Base-by-base conservation (phyloP, 1,140 invertebrate species). In the Lepidurus arcticus region DNA sequence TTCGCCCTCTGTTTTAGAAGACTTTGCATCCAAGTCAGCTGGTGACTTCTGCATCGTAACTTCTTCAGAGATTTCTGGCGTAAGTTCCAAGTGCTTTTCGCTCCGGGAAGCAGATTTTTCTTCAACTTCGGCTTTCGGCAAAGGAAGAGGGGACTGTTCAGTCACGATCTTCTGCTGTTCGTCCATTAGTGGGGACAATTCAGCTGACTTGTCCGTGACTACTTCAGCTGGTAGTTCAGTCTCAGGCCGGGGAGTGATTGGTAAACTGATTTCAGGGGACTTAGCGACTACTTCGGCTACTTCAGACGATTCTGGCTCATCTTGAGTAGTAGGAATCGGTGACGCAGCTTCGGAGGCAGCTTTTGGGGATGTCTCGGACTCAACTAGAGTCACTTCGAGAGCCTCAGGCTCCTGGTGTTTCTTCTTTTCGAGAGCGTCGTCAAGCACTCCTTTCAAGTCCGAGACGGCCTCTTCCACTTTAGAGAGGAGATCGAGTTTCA, bases 381-480 rank as follows among this genome's bases (percentile, higher is more conserved):
- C 73, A 42, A 75, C 21, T 73, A n/a, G 47, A 7, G 65, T 78
- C 42, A 47, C 73, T 81, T 80, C 77, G 7, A 10, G 80, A 42
- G 85, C 84, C 34, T 75, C 16, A n/a, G 77, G 65, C 7, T 78
- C 47, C 21, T 47, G 53, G 4, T 74, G 34, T 42, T 79, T 21
- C 42, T 79, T 73, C 43, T 80, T 73, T 45, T 65, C 73, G 1
- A 80, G 47, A 16, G 53, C 44, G 43, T 80, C 79, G 21, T 74
- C 79, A 65, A 80, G 53, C 65, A 79, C 75, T 26, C 26, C 73
- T 44, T 80, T 78, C 13, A 78, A 44, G 9, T 75, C 78, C 0
- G 74, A 76, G 74, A 78, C 78, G 24, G 78, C 78, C 45, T 78
- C 74, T 44, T 78, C 78, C 42, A 78, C 44, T 76, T 78, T 78